Conservation (phyloP, 2,888 invertebrate genomes). For the Drosophila buzzatii region DNA sequence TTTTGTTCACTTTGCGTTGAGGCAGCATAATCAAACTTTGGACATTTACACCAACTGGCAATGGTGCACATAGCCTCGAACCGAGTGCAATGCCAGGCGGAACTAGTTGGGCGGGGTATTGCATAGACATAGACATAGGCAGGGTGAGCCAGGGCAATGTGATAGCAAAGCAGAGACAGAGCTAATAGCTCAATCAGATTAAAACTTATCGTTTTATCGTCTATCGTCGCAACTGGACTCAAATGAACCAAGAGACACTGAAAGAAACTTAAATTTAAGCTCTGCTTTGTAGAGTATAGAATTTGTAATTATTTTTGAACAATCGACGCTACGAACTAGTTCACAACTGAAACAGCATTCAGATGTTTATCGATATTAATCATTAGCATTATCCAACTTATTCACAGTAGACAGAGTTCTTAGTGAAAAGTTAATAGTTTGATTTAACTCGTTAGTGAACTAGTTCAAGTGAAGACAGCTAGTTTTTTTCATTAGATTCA, state of each 20-base stretch:
- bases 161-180: neutral
- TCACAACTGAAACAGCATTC: neutral
- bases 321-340: neutral
- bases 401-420: neutral
- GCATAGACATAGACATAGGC: neutral
- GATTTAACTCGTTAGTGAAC: no score
- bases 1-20: constrained; percentile 44
- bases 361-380: neutral
- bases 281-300: neutral
- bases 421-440: no score
- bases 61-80: constrained; percentile 32
- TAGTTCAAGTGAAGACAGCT: no score
- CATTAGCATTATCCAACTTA: neutral
- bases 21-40: constrained; percentile 71
- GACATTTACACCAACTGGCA: constrained; percentile 69
- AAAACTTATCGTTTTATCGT: constrained; percentile 8
- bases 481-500: no score
- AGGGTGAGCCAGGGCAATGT: neutral
- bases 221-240: constrained; percentile 1
- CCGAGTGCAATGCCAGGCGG: neutral
- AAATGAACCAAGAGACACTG: neutral
- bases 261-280: neutral
- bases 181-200: constrained; percentile 46
- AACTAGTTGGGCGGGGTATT: neutral
- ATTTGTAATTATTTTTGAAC: neutral